Percentiles rank a stretch among this genome's conserved stretches.
Conservation (phyloP, 2,113 vertebrate genomes). For the Nycticryphes semicollaris region DNA sequence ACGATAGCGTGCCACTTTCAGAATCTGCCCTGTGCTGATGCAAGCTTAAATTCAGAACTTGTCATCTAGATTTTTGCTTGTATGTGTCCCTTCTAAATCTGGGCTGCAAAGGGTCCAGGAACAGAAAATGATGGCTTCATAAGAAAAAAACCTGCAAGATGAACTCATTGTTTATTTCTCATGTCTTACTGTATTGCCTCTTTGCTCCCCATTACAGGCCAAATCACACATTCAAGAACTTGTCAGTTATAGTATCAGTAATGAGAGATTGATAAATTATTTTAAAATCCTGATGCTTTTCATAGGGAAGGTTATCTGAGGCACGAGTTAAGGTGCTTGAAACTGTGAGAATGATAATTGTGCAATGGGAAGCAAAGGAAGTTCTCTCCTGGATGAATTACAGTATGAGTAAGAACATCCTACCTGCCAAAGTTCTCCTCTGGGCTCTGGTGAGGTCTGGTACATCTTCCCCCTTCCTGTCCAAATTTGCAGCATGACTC, state of each 20-base stretch:
- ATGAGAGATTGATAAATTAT: background rate
- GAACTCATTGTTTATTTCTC: background rate
- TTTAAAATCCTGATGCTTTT: background rate
- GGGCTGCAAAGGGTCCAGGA: background rate
- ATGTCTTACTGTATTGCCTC: background rate
- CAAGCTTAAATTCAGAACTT: background rate
- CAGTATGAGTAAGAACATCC: background rate
- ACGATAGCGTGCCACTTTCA: background rate
- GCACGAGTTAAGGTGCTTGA: background rate
- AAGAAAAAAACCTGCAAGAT: background rate
- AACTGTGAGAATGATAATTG: background rate
- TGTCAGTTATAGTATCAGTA: background rate
- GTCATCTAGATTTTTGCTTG: background rate
- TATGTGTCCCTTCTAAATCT: background rate
- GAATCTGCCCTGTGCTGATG: background rate
- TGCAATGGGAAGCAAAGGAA: background rate
- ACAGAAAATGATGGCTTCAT: background rate
- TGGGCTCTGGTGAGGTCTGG: background rate
- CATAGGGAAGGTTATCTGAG: background rate
- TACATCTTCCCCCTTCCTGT: background rate
- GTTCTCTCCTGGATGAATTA: background rate
- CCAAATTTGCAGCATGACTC: background rate
- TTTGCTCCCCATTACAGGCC: background rate
- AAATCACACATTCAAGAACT: background rate
- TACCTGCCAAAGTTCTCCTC: background rate